These are phyloP conservation scores for Daphoenositta chrysoptera DNA, from an alignment of 2,113 vertebrate species.

Conservation along the genomic window DNA sequence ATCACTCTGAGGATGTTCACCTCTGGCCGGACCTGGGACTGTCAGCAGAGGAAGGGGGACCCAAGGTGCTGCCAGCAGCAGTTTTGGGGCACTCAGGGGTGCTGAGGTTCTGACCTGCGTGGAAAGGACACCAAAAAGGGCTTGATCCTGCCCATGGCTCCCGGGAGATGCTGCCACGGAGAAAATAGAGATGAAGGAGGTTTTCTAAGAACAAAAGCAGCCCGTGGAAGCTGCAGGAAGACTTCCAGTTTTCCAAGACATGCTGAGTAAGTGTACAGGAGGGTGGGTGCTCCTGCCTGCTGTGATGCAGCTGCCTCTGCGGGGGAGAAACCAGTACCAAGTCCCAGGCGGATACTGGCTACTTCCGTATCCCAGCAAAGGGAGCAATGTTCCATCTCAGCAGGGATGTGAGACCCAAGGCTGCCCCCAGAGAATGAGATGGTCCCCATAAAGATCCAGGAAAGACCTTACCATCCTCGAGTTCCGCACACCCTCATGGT, in stretches of 20 bases:
- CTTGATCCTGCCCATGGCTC: neutral
- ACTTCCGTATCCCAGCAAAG: neutral
- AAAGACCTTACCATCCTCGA: neutral
- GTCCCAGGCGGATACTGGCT: rapidly evolving
- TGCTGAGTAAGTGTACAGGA: neutral
- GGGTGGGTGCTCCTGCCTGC: neutral
- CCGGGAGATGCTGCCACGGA: rapidly evolving
- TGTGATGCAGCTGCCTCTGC: rapidly evolving
- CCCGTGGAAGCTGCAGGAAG: neutral
- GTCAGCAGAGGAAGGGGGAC: neutral
- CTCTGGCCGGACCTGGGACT: rapidly evolving
- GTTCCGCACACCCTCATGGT: neutral
- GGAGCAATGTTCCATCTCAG: rapidly evolving
- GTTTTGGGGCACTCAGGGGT: rapidly evolving
- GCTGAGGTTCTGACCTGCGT: neutral
- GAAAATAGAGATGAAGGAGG: neutral
- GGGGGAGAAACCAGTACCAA: neutral
- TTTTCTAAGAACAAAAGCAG: neutral
- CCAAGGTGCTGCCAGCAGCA: rapidly evolving
- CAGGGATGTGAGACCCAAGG: rapidly evolving
- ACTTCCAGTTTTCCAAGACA: neutral
- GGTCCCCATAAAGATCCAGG: neutral
- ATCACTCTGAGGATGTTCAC: neutral
- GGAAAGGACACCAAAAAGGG: neutral
- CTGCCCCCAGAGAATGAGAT: neutral